Evolutionary conservation across 2,888 invertebrate genomes (phyloP).

Genomic region (Crocallis elinguaria): DNA sequence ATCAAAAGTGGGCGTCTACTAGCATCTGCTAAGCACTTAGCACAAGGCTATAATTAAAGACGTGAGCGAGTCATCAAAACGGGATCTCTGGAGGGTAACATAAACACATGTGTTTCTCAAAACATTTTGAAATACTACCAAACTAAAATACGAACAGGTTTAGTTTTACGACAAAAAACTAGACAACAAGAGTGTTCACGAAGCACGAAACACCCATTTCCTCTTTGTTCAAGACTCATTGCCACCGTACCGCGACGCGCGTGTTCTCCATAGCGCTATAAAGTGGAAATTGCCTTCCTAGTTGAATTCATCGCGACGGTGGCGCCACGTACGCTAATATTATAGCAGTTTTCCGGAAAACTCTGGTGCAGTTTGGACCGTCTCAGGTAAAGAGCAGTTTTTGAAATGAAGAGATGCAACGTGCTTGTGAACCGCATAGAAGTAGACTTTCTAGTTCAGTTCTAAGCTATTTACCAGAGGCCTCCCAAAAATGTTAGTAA

Average conservation of each 20-base stretch:
- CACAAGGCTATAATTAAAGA: too few species aligned
- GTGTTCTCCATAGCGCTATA: constrained; percentile 69
- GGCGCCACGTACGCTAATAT: constrained; percentile 40
- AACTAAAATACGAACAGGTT: too few species aligned
- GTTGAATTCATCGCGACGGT: constrained; percentile 73
- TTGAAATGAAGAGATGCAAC: background rate
- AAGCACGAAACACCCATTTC: constrained; percentile 23
- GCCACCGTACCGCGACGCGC: constrained; percentile 57
- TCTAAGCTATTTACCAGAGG: too few species aligned
- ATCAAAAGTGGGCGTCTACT: too few species aligned
- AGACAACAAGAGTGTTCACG: too few species aligned
- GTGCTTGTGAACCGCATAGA: background rate
- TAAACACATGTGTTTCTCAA: too few species aligned
- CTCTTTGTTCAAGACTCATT: constrained; percentile 41
- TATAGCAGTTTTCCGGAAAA: constrained; percentile 25
- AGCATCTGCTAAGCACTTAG: too few species aligned
- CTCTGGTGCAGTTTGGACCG: constrained; percentile 10
- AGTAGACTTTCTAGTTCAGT: background rate
- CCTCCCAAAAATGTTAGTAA: too few species aligned
- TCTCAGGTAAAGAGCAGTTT: constrained; percentile 2
- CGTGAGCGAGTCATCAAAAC: too few species aligned
- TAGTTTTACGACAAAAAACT: too few species aligned
- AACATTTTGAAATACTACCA: too few species aligned
- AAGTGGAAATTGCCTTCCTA: constrained; percentile 79
- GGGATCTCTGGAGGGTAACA: too few species aligned